Base-by-base conservation (phyloP, 2,888 invertebrate genomes). In the Pandemis corylana region DNA sequence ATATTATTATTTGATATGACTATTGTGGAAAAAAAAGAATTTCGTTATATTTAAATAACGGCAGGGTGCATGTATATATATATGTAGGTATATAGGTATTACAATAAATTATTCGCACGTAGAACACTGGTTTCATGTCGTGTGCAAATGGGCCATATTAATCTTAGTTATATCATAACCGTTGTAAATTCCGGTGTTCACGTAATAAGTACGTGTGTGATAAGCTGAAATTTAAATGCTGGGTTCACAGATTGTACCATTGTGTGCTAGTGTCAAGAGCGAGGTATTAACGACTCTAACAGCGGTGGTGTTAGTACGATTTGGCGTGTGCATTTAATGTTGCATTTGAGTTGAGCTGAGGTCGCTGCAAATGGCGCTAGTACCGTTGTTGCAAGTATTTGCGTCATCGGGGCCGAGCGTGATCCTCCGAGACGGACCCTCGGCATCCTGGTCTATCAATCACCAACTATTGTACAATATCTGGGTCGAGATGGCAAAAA, bases 401-500 rank as follows among this genome's bases (percentile, higher is more conserved):
- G 76, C 76, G 75, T 76, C 77, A 76, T 78, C 76, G 76, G 77
- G 79, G 77, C 73, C 77, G 68, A 70, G 71, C 77, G 75, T 77
- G 75, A 77, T 77, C 76, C 73, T 73, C 71, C 76, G 72, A 76
- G 76, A 74, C 76, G 72, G 76, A 76, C 75, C 71, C 72, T 73
- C 75, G 75, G 72, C 69, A 36, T 63, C 44, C 70, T 62, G 49
- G 12, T 82, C 81, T 82, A 85, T 86, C 84, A 82, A 85, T 85
- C 85, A 85, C 79, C 56, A 75, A 76, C 73, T 76, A 77, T 71
- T 78, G 80, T 75, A 65, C 76, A 68, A 80, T 83, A 87, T 84
- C 83, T 84, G 82, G 84, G 85, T 83, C 83, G 82, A 70, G 72
- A 76, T 77, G 76, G 81, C 82, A 84, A 84, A 85, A 84, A 83